Conservation (phyloP, 2,113 vertebrate genomes). For the Axis porcinus region DNA sequence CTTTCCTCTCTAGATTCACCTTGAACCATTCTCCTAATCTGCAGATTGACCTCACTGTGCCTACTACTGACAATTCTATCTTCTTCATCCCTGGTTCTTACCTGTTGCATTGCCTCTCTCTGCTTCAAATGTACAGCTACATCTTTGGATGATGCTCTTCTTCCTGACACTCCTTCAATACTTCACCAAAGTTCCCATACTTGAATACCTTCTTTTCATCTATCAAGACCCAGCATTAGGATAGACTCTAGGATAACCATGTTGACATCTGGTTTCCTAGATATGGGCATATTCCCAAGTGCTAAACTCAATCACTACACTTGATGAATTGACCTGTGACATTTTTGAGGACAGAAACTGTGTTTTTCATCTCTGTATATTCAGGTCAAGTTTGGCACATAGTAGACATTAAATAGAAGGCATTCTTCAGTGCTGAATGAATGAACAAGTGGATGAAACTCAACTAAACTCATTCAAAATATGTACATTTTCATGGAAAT, state of each 20-base stretch:
- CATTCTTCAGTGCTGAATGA: not conserved
- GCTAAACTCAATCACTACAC: not conserved
- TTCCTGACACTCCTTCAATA: not conserved
- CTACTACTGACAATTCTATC: not conserved
- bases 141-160: not conserved
- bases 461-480: not conserved
- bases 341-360: not conserved
- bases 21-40: not conserved
- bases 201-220: not conserved
- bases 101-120: not conserved
- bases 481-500: not conserved
- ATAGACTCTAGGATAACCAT: not conserved
- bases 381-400: not conserved
- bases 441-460: not conserved
- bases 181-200: not conserved
- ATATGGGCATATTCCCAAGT: not conserved
- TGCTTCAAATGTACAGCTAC: not conserved
- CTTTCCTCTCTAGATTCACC: not conserved
- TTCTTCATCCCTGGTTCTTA: not conserved
- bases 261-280: not conserved
- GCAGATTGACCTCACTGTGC: not conserved
- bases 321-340: not conserved
- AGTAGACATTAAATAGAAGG: not conserved
- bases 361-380: not conserved
- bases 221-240: not conserved